Conservation (phyloP, 2,113 vertebrate genomes). For the Megaleporinus macrocephalus region DNA sequence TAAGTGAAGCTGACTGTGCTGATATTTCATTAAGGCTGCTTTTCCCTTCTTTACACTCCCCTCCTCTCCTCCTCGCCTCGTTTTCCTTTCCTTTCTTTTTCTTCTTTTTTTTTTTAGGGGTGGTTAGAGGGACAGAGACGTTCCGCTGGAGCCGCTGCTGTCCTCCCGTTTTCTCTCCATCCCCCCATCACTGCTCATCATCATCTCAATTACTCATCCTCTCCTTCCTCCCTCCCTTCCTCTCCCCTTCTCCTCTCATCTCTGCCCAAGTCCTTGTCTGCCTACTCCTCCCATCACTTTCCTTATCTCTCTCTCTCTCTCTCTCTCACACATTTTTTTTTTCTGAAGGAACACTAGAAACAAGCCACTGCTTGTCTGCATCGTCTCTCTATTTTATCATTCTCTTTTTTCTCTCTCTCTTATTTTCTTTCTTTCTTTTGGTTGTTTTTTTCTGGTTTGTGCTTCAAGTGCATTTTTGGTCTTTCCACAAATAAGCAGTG, state of each 20-base stretch:
- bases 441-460: constrained; percentile 14
- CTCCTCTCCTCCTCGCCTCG: constrained; percentile 32
- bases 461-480: constrained; percentile 14
- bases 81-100: constrained; percentile 46
- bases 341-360: constrained; percentile 6
- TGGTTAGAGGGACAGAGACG: constrained; percentile 51
- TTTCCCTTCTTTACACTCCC: neutral
- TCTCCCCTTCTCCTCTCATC: constrained; percentile 16
- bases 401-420: constrained; percentile 30
- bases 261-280: constrained; percentile 32
- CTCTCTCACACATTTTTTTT: constrained; percentile 54
- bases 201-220: constrained; percentile 77
- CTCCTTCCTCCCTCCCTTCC: constrained; percentile 37
- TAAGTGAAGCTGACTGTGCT: constrained; percentile 65
- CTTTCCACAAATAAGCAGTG: constrained; percentile 39
- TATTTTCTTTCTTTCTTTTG: constrained; percentile 36
- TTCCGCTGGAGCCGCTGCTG: constrained; percentile 57
- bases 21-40: constrained; percentile 65
- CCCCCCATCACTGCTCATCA: constrained; percentile 75
- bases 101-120: constrained; percentile 53
- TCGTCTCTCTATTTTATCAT: constrained; percentile 43
- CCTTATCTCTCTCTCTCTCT: neutral
- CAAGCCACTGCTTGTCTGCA: constrained; percentile 14
- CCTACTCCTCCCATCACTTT: neutral
- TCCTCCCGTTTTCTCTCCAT: constrained; percentile 63